phyloP scores from a whole-genome alignment of 2,113 vertebrate genomes.

The Mionectes macconnelli region DNA sequence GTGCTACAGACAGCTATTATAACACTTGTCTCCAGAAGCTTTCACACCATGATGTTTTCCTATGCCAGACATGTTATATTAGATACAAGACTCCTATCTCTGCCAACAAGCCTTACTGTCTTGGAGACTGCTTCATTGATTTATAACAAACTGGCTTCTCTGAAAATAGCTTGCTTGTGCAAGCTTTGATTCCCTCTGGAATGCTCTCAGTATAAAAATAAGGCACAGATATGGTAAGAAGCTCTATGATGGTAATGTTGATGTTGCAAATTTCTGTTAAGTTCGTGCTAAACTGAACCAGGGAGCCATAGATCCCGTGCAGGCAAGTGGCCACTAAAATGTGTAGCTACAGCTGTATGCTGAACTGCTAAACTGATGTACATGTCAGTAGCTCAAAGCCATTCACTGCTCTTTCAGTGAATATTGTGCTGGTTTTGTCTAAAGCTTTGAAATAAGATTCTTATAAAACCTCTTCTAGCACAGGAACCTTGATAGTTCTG shows the following conservation, averaged over 20 bases:
- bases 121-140: background rate
- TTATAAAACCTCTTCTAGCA: background rate
- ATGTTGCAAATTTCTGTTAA: background rate
- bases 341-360: background rate
- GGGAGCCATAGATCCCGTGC: background rate
- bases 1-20: background rate
- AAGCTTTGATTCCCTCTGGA: background rate
- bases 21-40: slow-evolving; percentile 3
- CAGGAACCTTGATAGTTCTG: background rate
- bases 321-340: background rate
- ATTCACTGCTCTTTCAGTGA: background rate
- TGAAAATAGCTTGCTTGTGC: background rate
- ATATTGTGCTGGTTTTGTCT: background rate
- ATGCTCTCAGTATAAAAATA: background rate
- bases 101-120: background rate
- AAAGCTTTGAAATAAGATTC: background rate
- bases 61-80: background rate
- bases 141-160: background rate
- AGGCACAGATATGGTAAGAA: background rate
- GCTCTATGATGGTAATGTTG: background rate
- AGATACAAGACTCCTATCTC: background rate
- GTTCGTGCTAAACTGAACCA: background rate
- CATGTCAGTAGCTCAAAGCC: background rate
- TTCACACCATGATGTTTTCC: background rate
- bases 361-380: background rate